Evolutionary conservation across 2,888 invertebrate genomes (phyloP).

Genomic region (Oxytorus armatus): DNA sequence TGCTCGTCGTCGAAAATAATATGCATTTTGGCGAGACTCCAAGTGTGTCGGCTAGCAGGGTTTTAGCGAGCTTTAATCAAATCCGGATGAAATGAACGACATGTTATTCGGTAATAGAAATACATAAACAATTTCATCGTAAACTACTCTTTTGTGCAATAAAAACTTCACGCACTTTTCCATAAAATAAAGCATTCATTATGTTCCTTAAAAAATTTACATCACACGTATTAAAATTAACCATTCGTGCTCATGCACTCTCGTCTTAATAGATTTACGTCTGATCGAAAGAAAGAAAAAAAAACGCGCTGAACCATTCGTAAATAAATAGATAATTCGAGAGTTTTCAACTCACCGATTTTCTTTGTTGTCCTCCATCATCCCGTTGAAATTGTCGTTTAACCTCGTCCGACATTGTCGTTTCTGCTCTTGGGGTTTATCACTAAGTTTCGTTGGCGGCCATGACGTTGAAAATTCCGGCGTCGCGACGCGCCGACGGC

Average conservation of each 20-base stretch:
- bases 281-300: not conserved
- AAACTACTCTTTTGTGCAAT: not conserved
- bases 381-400: constrained; percentile 42
- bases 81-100: not conserved
- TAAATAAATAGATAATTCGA: not conserved
- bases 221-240: not conserved
- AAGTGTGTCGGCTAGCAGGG: not conserved
- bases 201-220: not conserved
- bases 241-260: not conserved
- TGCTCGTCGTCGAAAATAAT: not conserved
- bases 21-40: constrained; percentile 13
- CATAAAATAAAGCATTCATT: constrained; percentile 7
- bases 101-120: too few species aligned
- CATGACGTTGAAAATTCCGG: constrained; percentile 81
- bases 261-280: not conserved
- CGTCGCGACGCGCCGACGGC: constrained; percentile 82
- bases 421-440: constrained; percentile 54
- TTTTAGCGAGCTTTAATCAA: not conserved
- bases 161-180: constrained; percentile 8
- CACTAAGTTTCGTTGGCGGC: constrained; percentile 75
- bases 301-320: not conserved
- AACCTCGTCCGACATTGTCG: constrained; percentile 23
- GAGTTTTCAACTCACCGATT: constrained; percentile 56
- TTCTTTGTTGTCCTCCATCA: too few species aligned
- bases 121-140: not conserved